These are phyloP conservation scores for Rhaphigaster nebulosa DNA, from an alignment of 2,888 invertebrate species.

Conservation along the genomic window DNA sequence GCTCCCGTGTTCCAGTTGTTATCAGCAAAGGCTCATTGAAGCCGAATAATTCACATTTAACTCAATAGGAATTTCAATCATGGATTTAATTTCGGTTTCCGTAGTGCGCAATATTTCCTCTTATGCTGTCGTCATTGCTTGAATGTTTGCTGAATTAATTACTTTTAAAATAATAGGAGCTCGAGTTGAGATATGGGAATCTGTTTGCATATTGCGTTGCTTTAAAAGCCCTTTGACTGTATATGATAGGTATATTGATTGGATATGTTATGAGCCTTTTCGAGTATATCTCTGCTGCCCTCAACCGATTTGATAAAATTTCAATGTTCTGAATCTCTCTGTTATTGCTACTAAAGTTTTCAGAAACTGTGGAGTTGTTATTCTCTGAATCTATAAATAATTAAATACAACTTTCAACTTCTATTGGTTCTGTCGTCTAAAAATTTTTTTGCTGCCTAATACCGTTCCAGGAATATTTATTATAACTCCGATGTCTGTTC, in stretches of 20 bases:
- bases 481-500: too few relatives aligned
- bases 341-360: neutral
- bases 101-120: neutral
- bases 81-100: neutral
- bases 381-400: neutral
- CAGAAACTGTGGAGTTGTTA: neutral
- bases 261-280: neutral
- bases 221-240: neutral
- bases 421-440: neutral
- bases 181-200: neutral
- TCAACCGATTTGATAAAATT: neutral
- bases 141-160: conserved; percentile 6
- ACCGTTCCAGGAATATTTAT: neutral
- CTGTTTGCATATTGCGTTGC: neutral
- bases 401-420: neutral
- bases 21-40: neutral
- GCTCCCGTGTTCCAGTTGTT: neutral
- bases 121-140: neutral
- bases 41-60: neutral
- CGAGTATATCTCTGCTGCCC: neutral
- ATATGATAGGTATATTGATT: neutral
- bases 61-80: neutral
- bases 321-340: neutral
- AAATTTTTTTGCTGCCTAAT: neutral
- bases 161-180: neutral